A percentile compares a stretch with the other conserved stretches of the same genome.
These are phyloP conservation scores for Pyrgus malvae DNA, from an alignment of 2,888 invertebrate genomes.

Conservation along the genomic window DNA sequence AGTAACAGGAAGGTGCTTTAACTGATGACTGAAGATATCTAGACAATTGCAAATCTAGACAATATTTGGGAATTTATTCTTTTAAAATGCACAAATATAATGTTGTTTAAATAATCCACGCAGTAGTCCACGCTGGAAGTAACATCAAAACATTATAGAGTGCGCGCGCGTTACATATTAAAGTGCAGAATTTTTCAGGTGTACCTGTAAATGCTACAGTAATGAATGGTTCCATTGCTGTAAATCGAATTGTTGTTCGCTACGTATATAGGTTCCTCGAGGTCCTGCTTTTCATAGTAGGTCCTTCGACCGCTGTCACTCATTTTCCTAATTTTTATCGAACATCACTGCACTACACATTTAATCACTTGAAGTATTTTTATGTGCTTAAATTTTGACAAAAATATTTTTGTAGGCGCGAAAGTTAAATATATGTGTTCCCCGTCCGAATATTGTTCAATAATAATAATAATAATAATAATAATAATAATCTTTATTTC, in stretches of 20 bases:
- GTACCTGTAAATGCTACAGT: constrained; percentile 81
- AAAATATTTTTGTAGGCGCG: constrained; percentile 17
- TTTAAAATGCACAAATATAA: too few relatives aligned
- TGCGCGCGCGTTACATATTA: too few relatives aligned
- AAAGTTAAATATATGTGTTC: constrained; percentile 43
- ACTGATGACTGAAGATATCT: too few relatives aligned
- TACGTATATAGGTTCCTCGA: constrained; percentile 61
- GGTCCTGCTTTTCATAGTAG: constrained; percentile 60
- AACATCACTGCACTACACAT: constrained; percentile 29
- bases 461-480: too few relatives aligned
- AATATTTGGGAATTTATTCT: too few relatives aligned
- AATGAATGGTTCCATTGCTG: constrained; percentile 82
- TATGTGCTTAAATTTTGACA: not conserved
- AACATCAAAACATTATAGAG: too few relatives aligned
- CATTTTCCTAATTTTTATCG: constrained; percentile 48
- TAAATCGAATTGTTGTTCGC: constrained; percentile 74
- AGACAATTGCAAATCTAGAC: too few relatives aligned
- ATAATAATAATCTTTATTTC: too few relatives aligned
- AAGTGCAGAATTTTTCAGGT: too few relatives aligned
- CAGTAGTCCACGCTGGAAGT: too few relatives aligned
- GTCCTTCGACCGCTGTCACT: constrained; percentile 66
- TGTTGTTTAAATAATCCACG: too few relatives aligned
- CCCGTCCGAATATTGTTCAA: constrained; percentile 55
- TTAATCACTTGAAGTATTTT: constrained; percentile 38
- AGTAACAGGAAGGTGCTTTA: too few relatives aligned